phyloP scores from a whole-genome alignment of 2,113 vertebrate species.

The Anoura caudifer region DNA sequence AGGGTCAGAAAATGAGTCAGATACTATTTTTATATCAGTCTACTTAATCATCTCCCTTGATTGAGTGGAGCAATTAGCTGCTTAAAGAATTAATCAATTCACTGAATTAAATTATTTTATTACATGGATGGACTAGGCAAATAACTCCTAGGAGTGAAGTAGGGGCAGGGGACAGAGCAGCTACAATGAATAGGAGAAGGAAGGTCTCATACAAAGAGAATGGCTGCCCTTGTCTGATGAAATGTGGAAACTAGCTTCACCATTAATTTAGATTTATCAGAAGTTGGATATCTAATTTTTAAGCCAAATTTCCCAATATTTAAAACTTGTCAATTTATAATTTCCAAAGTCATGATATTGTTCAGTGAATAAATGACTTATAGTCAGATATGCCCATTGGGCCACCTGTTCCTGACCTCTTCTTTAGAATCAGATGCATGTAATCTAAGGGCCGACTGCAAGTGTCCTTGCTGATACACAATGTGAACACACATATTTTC shows the following conservation, averaged over 20 bases:
- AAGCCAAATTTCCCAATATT: not conserved
- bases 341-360: not conserved
- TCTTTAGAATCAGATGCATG: not conserved
- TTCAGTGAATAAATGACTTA: not conserved
- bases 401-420: not conserved
- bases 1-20: constrained; percentile 17
- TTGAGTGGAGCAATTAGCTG: constrained; percentile 6
- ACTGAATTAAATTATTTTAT: constrained; percentile 47
- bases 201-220: not conserved
- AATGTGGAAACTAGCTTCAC: not conserved
- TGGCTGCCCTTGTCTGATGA: not conserved
- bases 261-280: not conserved
- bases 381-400: not conserved
- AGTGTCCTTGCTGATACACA: not conserved
- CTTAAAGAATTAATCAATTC: constrained; percentile 31
- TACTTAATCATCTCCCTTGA: constrained; percentile 38
- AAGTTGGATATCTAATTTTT: not conserved
- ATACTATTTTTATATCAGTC: constrained; percentile 10
- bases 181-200: not conserved
- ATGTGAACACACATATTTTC: not conserved
- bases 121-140: not conserved
- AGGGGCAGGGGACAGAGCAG: not conserved
- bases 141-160: not conserved
- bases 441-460: not conserved
- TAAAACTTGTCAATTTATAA: not conserved